Base-by-base conservation (phyloP, 2,113 vertebrate genomes). In the Atlantisia rogersi region DNA sequence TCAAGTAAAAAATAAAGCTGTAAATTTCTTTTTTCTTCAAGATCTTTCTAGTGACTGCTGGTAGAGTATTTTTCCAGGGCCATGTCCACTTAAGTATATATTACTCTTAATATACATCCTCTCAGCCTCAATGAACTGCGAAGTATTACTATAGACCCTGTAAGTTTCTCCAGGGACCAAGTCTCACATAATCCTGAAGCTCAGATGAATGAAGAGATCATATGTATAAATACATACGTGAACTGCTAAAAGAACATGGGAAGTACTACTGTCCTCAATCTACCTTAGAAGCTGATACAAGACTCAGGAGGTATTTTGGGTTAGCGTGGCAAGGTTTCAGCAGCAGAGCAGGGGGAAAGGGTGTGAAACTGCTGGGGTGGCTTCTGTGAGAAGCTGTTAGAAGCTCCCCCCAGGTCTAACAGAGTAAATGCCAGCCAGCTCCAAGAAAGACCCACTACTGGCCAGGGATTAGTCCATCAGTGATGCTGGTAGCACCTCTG, bases 151-250 rank as follows among this genome's bases (percentile, higher is more conserved):
- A 68, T 1, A 44, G 21, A 84, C 53, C 9, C 9, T 62, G 19
- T 20, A 73, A 35, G 16, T 37, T 71, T 64, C 44, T 70, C 59
- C 39, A 69, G 26, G 9, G 46, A 73, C 9, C 15, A 29, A 25
- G 40, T n/a, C 14, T 53, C 48, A 70, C 15, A 44, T 12, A 82
- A n/a, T 44, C 8, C 28, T n/a, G 46, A 59, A 71, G 15, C 17
- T 71, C n/a, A 95, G 67, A 88, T 22, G 32, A 88, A 60, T 35
- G 11, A 92, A 90, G 26, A 88, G 42, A 22, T 78, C 4, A 11
- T 6, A 42, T 3, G 4, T 15, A 16, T 3, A 22, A 5, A 31
- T 31, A 62, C 6, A 10, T 7, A 48, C 2, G 32, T 4, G 3
- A 65, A 86, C 25, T 60, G 11, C 37, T 55, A 46, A 12, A 83